A percentile compares a stretch with the other conserved stretches of the same genome.
Evolutionary conservation across 2,113 vertebrate species (phyloP).

Genomic region (Saccopteryx bilineata): DNA sequence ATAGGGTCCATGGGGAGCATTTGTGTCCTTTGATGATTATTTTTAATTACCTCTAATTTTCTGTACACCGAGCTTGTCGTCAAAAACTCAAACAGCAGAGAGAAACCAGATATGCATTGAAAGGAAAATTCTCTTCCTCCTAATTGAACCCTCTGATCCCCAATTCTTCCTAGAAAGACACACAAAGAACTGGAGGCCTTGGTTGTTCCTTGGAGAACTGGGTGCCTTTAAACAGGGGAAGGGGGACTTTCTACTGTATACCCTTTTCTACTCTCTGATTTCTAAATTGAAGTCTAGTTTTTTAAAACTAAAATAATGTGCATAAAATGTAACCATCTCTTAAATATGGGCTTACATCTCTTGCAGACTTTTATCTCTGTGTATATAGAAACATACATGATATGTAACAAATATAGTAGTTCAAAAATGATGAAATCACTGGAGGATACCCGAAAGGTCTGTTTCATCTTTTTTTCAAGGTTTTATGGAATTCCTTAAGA

Average conservation of each 20-base stretch:
- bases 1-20: rapidly evolving
- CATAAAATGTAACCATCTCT: not conserved
- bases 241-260: not conserved
- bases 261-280: not conserved
- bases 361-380: not conserved
- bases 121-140: not conserved
- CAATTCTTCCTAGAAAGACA: not conserved
- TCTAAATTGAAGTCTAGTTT: not conserved
- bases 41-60: not conserved
- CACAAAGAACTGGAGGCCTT: not conserved
- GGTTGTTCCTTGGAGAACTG: not conserved
- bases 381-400: not conserved
- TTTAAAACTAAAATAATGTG: not conserved
- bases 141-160: not conserved
- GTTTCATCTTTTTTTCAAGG: not conserved
- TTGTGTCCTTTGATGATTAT: not conserved
- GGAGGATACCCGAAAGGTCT: not conserved
- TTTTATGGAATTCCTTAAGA: not conserved
- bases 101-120: not conserved
- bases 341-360: rapidly evolving
- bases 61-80: not conserved
- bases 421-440: not conserved
- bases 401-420: rapidly evolving
- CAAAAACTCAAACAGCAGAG: not conserved
- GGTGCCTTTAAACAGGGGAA: too few species aligned